Evolutionary conservation across 1,140 invertebrate species (phyloP).

Genomic region (Hermetia illucens): DNA sequence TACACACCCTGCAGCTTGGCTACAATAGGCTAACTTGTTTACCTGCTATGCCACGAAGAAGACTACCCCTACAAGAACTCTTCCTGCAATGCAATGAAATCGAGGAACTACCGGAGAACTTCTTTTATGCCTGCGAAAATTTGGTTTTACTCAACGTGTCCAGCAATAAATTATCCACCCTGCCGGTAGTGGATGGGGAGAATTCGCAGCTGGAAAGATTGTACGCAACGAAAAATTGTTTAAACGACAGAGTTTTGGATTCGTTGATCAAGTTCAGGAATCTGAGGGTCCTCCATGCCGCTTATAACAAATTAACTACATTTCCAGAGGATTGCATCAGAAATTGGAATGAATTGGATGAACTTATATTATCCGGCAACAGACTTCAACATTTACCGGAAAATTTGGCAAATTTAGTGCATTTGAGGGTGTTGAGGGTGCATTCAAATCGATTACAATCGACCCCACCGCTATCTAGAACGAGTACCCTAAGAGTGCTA

Average conservation of each 20-base stretch:
- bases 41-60: slow-evolving; percentile 48
- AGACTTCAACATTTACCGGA: slow-evolving; percentile 60
- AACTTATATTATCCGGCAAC: slow-evolving; percentile 70
- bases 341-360: slow-evolving; percentile 63
- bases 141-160: slow-evolving; percentile 60
- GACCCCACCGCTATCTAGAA: slow-evolving; percentile 59
- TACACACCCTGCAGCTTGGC: slow-evolving; percentile 55
- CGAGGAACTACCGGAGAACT: slow-evolving; percentile 53
- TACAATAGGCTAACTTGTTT: slow-evolving; percentile 60
- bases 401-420: slow-evolving; percentile 52
- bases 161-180: slow-evolving; percentile 55
- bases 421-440: slow-evolving; percentile 59
- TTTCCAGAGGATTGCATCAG: slow-evolving; percentile 59
- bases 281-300: slow-evolving; percentile 55
- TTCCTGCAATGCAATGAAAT: slow-evolving; percentile 65
- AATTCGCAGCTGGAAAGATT: slow-evolving; percentile 52
- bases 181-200: slow-evolving; percentile 43
- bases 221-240: slow-evolving; percentile 61
- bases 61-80: slow-evolving; percentile 51
- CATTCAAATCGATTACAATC: slow-evolving; percentile 65
- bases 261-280: slow-evolving; percentile 47
- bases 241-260: slow-evolving; percentile 55
- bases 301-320: slow-evolving; percentile 60
- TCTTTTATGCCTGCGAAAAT: slow-evolving; percentile 56
- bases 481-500: slow-evolving; percentile 57